Evolutionary conservation across 2,888 invertebrate species (phyloP).

Genomic region (Rhamnusium bicolor): DNA sequence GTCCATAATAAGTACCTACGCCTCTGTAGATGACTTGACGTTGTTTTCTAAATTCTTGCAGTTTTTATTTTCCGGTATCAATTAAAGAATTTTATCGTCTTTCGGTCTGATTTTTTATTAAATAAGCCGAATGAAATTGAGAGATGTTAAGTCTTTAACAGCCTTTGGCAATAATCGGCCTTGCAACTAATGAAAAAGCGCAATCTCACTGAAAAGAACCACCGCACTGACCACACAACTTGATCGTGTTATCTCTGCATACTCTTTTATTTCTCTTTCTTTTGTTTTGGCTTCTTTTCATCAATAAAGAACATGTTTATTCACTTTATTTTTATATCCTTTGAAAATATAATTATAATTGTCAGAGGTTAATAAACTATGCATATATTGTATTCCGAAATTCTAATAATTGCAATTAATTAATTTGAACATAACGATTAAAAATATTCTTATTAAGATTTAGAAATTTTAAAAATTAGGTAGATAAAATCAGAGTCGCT

Average conservation of each 20-base stretch:
- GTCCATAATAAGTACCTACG: not conserved
- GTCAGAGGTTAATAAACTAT: slow-evolving; percentile 19
- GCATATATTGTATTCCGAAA: not conserved
- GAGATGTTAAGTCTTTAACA: slow-evolving; percentile 12
- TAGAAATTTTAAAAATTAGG: no score
- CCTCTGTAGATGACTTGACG: not conserved
- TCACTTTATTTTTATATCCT: slow-evolving; percentile 22
- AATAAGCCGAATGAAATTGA: slow-evolving; percentile 19
- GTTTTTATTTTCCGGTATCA: slow-evolving; percentile 16
- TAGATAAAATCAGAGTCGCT: no score
- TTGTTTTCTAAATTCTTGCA: slow-evolving; percentile 16
- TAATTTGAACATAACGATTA: not conserved
- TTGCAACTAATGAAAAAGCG: slow-evolving; percentile 31
- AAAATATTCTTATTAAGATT: no score
- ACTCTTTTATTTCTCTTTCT: slow-evolving; percentile 17
- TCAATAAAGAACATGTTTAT: slow-evolving; percentile 31
- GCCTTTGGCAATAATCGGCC: slow-evolving; percentile 27
- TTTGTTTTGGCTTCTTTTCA: slow-evolving; percentile 29
- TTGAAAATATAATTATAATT: slow-evolving; percentile 14
- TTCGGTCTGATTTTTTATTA: slow-evolving; percentile 25
- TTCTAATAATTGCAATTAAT: not conserved
- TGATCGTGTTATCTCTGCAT: slow-evolving; percentile 16
- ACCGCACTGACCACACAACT: slow-evolving; percentile 28
- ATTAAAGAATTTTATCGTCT: slow-evolving; percentile 25
- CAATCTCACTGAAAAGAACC: slow-evolving; percentile 18